Evolutionary conservation across 2,888 invertebrate species (phyloP).

Genomic region (Drosophila mettleri): DNA sequence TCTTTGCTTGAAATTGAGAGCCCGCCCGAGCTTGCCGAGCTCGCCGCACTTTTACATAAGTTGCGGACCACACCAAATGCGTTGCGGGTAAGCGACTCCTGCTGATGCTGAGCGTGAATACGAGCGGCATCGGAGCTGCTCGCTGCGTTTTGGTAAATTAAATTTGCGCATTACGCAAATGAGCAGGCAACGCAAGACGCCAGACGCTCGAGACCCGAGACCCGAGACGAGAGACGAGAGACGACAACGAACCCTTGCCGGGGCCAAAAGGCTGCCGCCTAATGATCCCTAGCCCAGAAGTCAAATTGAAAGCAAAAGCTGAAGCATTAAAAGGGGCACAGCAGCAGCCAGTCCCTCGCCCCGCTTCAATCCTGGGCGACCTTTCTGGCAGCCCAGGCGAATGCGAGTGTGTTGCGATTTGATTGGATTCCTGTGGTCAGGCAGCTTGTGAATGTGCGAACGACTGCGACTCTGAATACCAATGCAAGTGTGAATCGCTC

Average conservation of each 20-base stretch:
- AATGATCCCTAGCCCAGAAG: constrained; percentile 76
- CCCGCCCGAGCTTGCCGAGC: constrained; percentile 25
- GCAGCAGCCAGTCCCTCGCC: constrained; percentile 16
- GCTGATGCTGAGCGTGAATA: constrained; percentile 4
- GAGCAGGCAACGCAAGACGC: constrained; percentile 58
- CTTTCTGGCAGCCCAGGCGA: not conserved
- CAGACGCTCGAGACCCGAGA: constrained; percentile 27
- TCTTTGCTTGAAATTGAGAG: constrained; percentile 49
- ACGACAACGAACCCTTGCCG: constrained; percentile 31
- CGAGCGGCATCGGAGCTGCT: constrained; percentile 24
- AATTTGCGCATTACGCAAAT: constrained; percentile 82
- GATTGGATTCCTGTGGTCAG: constrained; percentile 69
- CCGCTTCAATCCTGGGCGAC: no score
- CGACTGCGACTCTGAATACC: constrained; percentile 4
- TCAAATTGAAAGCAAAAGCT: constrained; percentile 41
- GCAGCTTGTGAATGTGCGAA: constrained; percentile 30
- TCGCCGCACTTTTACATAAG: constrained; percentile 49
- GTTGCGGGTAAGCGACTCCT: constrained; percentile 68
- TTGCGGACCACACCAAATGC: constrained; percentile 64
- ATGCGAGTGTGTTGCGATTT: constrained; percentile 41
- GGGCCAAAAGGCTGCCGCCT: constrained; percentile 48
- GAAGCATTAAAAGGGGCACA: not conserved
- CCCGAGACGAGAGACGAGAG: constrained; percentile 24
- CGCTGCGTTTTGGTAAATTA: constrained; percentile 76
- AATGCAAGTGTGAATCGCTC: constrained; percentile 13